phyloP scores from a whole-genome alignment of 2,888 invertebrate species.

The Dioctria rufipes region DNA sequence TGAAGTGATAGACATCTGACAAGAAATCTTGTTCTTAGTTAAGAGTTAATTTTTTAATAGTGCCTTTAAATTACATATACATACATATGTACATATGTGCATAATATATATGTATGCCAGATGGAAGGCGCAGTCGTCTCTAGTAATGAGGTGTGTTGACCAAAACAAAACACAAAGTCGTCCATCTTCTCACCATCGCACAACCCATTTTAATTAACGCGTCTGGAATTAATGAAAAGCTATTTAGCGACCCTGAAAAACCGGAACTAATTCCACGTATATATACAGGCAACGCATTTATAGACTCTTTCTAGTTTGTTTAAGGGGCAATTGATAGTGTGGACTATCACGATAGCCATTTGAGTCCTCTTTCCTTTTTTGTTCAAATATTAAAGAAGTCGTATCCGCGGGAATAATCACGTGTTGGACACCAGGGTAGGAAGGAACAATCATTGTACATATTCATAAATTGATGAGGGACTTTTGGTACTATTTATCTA shows the following conservation, averaged over 20 bases:
- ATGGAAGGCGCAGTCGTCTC: neutral
- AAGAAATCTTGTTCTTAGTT: constrained; percentile 13
- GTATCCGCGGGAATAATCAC: constrained; percentile 39
- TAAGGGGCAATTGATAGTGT: neutral
- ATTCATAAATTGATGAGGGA: constrained; percentile 5
- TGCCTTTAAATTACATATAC: too few species aligned
- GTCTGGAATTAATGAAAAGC: constrained; percentile 41
- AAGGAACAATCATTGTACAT: constrained; percentile 15
- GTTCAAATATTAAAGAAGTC: constrained; percentile 3
- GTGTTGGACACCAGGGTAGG: constrained; percentile 19
- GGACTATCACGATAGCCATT: neutral
- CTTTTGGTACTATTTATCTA: neutral
- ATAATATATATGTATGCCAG: neutral
- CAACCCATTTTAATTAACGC: constrained; percentile 49
- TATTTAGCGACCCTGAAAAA: constrained; percentile 46
- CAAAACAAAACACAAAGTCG: neutral
- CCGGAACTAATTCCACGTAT: constrained; percentile 43
- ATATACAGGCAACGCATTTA: neutral
- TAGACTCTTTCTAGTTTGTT: neutral
- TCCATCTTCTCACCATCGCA: neutral
- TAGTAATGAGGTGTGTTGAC: constrained; percentile 27
- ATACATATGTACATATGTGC: too few species aligned
- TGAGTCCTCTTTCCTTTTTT: neutral
- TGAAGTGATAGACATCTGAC: constrained; percentile 2
- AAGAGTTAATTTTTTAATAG: constrained; percentile 50